phyloP scores from a whole-genome alignment of 2,888 invertebrate species.

The Agonopterix alstromeriana region DNA sequence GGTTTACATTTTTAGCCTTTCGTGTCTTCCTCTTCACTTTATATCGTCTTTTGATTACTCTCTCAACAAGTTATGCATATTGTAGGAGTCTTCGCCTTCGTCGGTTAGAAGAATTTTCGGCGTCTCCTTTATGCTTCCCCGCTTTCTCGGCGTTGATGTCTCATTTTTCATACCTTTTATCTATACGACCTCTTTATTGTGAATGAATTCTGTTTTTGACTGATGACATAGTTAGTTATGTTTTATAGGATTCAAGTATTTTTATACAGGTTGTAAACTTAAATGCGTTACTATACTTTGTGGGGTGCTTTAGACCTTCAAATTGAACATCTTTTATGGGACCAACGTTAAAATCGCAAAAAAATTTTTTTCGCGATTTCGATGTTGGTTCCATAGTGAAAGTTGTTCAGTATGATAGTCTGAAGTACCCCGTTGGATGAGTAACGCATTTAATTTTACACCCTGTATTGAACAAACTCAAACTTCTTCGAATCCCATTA shows the following conservation, averaged over 20 bases:
- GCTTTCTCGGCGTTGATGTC: conserved; percentile 50
- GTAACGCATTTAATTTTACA: too few species aligned
- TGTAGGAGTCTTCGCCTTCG: conserved; percentile 59
- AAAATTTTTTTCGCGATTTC: background rate
- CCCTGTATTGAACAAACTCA: too few species aligned
- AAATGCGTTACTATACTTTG: background rate
- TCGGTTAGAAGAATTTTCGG: conserved; percentile 58
- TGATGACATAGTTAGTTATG: conserved; percentile 42
- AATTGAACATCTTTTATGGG: too few species aligned
- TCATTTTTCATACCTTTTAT: conserved; percentile 60
- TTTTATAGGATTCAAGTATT: conserved; percentile 16
- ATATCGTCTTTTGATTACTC: conserved; percentile 77
- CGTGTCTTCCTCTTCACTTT: conserved; percentile 71
- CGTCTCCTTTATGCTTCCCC: conserved; percentile 39
- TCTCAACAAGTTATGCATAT: conserved; percentile 76
- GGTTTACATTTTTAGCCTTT: conserved; percentile 76
- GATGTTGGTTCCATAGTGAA: background rate
- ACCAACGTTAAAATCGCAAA: too few species aligned
- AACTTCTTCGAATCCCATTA: too few species aligned
- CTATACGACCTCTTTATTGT: conserved; percentile 48
- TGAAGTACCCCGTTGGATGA: too few species aligned
- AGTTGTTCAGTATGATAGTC: too few species aligned
- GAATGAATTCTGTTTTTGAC: conserved; percentile 49
- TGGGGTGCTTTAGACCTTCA: too few species aligned
- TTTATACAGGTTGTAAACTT: background rate